Percentiles rank a stretch among this genome's conserved stretches.
Conservation (phyloP, 2,888 invertebrate species). For the Drosophila infuscata region DNA sequence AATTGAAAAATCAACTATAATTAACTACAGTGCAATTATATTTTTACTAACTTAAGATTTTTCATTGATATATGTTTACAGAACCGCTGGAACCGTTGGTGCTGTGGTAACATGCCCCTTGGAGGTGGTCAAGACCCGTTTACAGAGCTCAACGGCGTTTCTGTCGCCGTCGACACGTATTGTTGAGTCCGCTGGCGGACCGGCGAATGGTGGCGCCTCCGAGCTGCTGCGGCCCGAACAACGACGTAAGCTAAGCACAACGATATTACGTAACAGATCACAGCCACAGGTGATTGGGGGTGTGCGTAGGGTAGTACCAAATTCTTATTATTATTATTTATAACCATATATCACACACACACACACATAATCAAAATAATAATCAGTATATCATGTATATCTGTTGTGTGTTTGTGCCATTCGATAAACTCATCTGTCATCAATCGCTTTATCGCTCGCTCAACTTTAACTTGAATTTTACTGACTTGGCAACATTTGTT, state of each 20-base stretch:
- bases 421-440: conserved; percentile 31
- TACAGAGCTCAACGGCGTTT: conserved; percentile 95
- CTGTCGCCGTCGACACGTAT: conserved; percentile 84
- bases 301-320: conserved; percentile 85
- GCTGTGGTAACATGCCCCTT: conserved; percentile 98
- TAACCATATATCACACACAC: conserved; percentile 12
- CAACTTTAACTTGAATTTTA: not conserved
- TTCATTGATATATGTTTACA: conserved; percentile 85
- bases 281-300: conserved; percentile 88
- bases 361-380: conserved; percentile 13
- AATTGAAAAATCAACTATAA: not conserved
- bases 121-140: conserved; percentile 98
- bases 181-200: conserved; percentile 84
- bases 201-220: conserved; percentile 83
- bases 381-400: not conserved
- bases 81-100: conserved; percentile 98
- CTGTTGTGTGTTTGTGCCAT: conserved; percentile 12
- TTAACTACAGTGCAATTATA: not conserved
- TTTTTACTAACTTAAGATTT: not conserved
- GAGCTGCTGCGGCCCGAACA: conserved; percentile 87
- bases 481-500: not conserved
- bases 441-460: conserved; percentile 22
- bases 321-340: conserved; percentile 59
- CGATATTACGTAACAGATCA: conserved; percentile 88
- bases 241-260: conserved; percentile 91